These are phyloP conservation scores for Numenius phaeopus DNA, from an alignment of 2,797 vertebrate genomes.

Conservation along the genomic window DNA sequence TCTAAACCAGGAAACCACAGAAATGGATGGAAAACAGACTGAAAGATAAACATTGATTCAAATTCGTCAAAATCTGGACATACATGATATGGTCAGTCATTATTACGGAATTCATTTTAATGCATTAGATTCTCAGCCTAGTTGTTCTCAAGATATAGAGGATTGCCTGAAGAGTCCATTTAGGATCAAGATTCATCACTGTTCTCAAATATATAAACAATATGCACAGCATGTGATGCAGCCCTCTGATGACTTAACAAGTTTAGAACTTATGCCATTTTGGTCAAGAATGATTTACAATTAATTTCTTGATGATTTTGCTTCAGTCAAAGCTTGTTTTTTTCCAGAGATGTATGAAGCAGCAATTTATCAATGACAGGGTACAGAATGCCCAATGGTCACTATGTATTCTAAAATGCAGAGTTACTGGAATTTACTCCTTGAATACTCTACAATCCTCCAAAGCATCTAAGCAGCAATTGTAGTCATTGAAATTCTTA, in stretches of 20 bases:
- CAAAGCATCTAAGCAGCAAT: not conserved
- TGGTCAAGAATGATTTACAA: not conserved
- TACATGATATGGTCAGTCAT: not conserved
- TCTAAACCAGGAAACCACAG: not conserved
- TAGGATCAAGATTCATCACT: not conserved
- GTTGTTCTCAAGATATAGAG: not conserved
- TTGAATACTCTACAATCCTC: not conserved
- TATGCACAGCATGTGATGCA: not conserved
- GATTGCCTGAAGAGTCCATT: not conserved
- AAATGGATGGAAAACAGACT: not conserved
- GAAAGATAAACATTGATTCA: not conserved
- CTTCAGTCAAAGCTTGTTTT: not conserved
- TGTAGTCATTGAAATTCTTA: not conserved
- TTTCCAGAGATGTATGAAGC: not conserved
- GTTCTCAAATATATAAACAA: not conserved
- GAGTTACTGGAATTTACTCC: not conserved
- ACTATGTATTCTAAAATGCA: not conserved
- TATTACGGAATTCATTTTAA: not conserved
- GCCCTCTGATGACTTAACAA: not conserved
- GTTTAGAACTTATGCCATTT: not conserved
- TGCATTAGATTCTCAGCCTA: not conserved
- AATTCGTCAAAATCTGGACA: not conserved
- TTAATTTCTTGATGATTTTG: not conserved
- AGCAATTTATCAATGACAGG: not conserved
- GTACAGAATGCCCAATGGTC: not conserved